phyloP scores from a whole-genome alignment of 2,113 vertebrate species.

The Varanus salvator region DNA sequence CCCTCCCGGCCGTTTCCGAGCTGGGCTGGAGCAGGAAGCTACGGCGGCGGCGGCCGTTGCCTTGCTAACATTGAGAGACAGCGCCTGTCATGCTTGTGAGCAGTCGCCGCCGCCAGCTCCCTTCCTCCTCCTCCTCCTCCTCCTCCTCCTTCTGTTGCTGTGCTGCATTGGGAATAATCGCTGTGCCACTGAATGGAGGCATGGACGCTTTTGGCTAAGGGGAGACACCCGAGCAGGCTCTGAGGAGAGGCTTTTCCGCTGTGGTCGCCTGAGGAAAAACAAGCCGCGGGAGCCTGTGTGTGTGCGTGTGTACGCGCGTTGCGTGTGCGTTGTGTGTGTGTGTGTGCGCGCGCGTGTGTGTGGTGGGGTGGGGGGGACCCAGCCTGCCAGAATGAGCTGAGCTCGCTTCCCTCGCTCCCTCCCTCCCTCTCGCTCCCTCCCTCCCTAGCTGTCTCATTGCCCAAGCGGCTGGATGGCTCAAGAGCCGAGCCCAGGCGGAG shows the following conservation, averaged over 20 bases:
- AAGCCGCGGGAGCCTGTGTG: background rate
- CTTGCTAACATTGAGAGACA: conserved; percentile 5
- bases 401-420: conserved; percentile 13
- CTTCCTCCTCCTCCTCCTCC: background rate
- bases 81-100: conserved; percentile 26
- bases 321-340: too few relatives aligned
- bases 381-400: conserved; percentile 27
- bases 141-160: conserved; percentile 22
- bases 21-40: background rate
- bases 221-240: background rate
- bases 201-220: background rate
- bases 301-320: too few relatives aligned
- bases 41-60: background rate
- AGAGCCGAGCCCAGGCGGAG: conserved; percentile 45
- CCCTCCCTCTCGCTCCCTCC: too few relatives aligned
- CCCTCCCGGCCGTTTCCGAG: background rate
- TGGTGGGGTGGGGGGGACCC: conserved; percentile 9
- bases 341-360: background rate
- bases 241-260: background rate
- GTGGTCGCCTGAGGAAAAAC: conserved; percentile 13
- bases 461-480: conserved; percentile 40
- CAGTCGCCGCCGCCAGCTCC: background rate
- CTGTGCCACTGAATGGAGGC: conserved; percentile 3
- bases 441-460: conserved; percentile 1
- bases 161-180: conserved; percentile 10